Percentiles rank a stretch among this genome's conserved stretches.
Evolutionary conservation across 2,888 invertebrate genomes (phyloP).

Genomic region (Hirtodrosophila alboralis): DNA sequence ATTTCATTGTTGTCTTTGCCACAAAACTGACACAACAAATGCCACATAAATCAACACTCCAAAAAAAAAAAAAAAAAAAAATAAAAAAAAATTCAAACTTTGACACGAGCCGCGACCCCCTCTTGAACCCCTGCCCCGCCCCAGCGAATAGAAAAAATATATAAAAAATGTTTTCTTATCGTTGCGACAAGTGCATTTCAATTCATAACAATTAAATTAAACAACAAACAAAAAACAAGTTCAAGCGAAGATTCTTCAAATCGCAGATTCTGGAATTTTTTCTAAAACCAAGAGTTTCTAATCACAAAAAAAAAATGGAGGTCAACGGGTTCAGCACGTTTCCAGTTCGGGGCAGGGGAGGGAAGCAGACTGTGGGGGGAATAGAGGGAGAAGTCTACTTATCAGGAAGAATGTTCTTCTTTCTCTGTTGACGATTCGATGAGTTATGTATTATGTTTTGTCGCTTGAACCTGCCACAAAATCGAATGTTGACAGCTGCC

Average conservation of each 20-base stretch:
- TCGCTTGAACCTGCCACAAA: conserved; percentile 36
- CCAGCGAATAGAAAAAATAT: background rate
- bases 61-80: too few species aligned
- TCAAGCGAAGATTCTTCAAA: conserved; percentile 6
- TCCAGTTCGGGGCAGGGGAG: background rate
- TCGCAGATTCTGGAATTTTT: conserved; percentile 6
- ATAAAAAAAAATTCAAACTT: conserved; percentile 30
- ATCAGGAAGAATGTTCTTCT: too few species aligned
- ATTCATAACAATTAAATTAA: conserved; percentile 71
- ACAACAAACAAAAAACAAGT: conserved; percentile 48
- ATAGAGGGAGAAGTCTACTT: conserved; percentile 16
- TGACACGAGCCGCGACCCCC: conserved; percentile 6
- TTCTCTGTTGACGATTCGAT: too few species aligned
- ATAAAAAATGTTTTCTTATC: conserved; percentile 46
- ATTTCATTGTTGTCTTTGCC: conserved; percentile 28
- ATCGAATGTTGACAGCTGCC: conserved; percentile 46
- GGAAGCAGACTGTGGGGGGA: too few species aligned
- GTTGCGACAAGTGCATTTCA: conserved; percentile 61
- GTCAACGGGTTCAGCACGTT: conserved; percentile 43
- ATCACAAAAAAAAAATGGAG: conserved; percentile 22
- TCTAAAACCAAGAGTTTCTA: conserved; percentile 11
- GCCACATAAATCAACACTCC: conserved; percentile 66
- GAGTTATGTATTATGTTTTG: conserved; percentile 43
- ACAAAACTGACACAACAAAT: conserved; percentile 40
- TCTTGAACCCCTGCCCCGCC: too few species aligned